Percentiles rank a stretch among this genome's conserved stretches.
Evolutionary conservation across 2,888 invertebrate genomes (phyloP).

Genomic region (Ypsolopha sequella): DNA sequence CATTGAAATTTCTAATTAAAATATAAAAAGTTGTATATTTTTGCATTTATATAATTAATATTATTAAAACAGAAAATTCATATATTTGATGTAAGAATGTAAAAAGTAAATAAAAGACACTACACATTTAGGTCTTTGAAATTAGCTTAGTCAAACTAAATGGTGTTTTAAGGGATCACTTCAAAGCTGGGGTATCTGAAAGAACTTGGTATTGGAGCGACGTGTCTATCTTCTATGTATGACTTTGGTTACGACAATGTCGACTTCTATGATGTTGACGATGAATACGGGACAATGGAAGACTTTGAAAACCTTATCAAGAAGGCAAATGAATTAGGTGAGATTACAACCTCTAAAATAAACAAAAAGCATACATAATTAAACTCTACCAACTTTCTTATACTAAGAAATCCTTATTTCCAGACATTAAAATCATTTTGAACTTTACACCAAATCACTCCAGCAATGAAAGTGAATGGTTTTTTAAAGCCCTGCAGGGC

Average conservation of each 20-base stretch:
- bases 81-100: background rate
- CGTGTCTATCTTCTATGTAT: slow-evolving; percentile 86
- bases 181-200: slow-evolving; percentile 74
- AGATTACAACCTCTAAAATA: slow-evolving; percentile 1
- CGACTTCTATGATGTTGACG: slow-evolving; percentile 77
- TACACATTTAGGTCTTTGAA: no score
- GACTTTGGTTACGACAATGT: slow-evolving; percentile 87
- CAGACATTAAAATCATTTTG: slow-evolving; percentile 72
- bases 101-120: slow-evolving; percentile 1
- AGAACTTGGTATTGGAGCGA: slow-evolving; percentile 75
- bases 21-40: no score
- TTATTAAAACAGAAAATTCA: no score
- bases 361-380: no score
- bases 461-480: slow-evolving; percentile 85
- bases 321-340: slow-evolving; percentile 66
- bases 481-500: slow-evolving; percentile 71
- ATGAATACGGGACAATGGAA: slow-evolving; percentile 78
- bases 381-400: no score
- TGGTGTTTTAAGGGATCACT: slow-evolving; percentile 66
- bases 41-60: no score
- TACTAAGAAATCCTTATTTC: background rate
- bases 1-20: no score
- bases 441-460: slow-evolving; percentile 81
- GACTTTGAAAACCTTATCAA: slow-evolving; percentile 75
- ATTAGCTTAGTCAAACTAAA: no score